phyloP scores from a whole-genome alignment of 1,140 invertebrate species.

The Oreohelix idahoensis region DNA sequence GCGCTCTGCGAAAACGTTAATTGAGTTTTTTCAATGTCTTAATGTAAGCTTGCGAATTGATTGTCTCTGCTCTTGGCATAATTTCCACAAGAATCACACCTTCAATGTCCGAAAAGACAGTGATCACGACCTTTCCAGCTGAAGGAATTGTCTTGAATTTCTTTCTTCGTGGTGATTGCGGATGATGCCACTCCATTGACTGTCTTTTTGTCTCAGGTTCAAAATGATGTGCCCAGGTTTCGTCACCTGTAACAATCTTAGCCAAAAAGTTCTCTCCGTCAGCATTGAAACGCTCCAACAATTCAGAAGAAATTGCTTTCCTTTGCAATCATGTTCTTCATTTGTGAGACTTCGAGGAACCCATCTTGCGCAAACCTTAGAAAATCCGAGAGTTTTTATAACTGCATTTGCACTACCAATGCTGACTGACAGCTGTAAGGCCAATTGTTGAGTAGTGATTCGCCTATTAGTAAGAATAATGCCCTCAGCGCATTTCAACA shows the following conservation, averaged over 20 bases:
- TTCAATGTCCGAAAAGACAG: not conserved
- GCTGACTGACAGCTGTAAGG: not conserved
- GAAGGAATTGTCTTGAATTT: not conserved
- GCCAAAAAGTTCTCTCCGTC: not conserved
- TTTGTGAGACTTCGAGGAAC: not conserved
- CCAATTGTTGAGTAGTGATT: conserved; percentile 2
- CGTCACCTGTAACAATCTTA: not conserved
- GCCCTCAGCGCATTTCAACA: not conserved
- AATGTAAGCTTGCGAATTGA: too few relatives aligned
- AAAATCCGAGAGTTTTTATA: not conserved
- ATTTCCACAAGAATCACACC: not conserved
- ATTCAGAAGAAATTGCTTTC: not conserved
- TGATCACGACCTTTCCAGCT: not conserved
- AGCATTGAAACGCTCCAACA: not conserved
- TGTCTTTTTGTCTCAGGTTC: not conserved
- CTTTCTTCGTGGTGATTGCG: not conserved
- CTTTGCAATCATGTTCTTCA: not conserved
- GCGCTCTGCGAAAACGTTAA: too few relatives aligned
- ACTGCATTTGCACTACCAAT: not conserved
- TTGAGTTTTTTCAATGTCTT: too few relatives aligned
- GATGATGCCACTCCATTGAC: not conserved
- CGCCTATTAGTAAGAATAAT: not conserved
- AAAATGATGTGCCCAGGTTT: conserved; percentile 2
- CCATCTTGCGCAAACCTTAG: not conserved
- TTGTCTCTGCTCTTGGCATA: conserved; percentile 4